Conservation (phyloP, 2,113 vertebrate genomes). For the Dascyllus trimaculatus region DNA sequence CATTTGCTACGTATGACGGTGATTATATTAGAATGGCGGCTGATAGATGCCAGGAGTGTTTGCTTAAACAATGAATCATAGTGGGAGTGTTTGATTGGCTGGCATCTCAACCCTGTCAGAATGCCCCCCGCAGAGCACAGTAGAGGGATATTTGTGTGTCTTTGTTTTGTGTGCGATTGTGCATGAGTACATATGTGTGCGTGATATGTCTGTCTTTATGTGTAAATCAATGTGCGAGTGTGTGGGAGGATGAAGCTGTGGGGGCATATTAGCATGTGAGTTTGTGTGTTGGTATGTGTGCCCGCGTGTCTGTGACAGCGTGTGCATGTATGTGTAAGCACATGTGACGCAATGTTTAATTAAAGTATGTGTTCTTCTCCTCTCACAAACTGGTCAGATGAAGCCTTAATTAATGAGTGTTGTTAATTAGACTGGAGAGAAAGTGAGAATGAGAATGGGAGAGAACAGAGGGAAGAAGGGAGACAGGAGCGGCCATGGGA, state of each 20-base stretch:
- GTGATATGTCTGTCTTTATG: constrained; percentile 73
- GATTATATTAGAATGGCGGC: constrained; percentile 68
- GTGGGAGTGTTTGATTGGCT: constrained; percentile 77
- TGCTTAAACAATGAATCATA: constrained; percentile 79
- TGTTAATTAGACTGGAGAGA: constrained; percentile 84
- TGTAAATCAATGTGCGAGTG: constrained; percentile 72
- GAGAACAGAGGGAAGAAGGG: constrained; percentile 22
- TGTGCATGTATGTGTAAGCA: constrained; percentile 56
- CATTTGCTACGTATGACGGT: constrained; percentile 58
- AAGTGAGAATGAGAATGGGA: constrained; percentile 63
- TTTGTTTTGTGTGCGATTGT: constrained; percentile 71
- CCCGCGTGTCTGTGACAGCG: constrained; percentile 55
- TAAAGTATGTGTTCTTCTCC: constrained; percentile 81
- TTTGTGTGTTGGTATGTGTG: constrained; percentile 67
- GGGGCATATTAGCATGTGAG: constrained; percentile 73
- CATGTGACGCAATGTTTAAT: constrained; percentile 82
- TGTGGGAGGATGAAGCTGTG: constrained; percentile 78
- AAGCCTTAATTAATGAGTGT: constrained; percentile 86
- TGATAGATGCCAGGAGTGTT: constrained; percentile 72
- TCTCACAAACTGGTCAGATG: constrained; percentile 80
- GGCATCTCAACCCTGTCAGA: constrained; percentile 75
- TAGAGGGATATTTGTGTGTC: constrained; percentile 77
- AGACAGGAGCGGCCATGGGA: constrained; percentile 40
- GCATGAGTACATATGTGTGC: constrained; percentile 34
- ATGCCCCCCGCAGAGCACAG: constrained; percentile 75